These are phyloP conservation scores for Orthosia incerta DNA, from an alignment of 2,888 invertebrate genomes.

Conservation along the genomic window DNA sequence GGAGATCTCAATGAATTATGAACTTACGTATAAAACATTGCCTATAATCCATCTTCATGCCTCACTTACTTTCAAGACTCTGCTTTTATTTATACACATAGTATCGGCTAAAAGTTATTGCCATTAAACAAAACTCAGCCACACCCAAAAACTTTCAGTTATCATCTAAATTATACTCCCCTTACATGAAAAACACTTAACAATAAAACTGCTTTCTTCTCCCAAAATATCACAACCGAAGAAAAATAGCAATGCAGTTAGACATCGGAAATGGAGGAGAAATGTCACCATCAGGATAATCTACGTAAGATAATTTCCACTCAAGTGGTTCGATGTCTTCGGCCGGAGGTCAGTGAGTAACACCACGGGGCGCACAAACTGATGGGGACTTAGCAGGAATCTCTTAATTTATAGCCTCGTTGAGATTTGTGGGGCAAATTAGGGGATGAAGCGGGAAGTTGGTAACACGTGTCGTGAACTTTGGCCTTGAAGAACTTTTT, in stretches of 20 bases:
- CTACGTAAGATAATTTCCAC: slow-evolving; percentile 86
- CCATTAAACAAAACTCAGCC: not conserved
- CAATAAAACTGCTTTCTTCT: slow-evolving; percentile 16
- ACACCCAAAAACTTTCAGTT: not conserved
- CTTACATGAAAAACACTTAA: slow-evolving; percentile 29
- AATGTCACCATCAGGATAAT: slow-evolving; percentile 82
- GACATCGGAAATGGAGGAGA: slow-evolving; percentile 73
- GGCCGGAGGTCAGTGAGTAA: slow-evolving; percentile 78
- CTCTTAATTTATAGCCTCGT: slow-evolving; percentile 89
- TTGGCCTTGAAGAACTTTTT: slow-evolving; percentile 9
- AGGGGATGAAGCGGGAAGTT: slow-evolving; percentile 45
- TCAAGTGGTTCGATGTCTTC: slow-evolving; percentile 84
- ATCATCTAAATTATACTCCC: slow-evolving; percentile 31
- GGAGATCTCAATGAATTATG: not conserved
- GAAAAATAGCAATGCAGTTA: slow-evolving; percentile 55
- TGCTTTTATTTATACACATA: not conserved
- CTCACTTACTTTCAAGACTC: not conserved
- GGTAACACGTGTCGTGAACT: not conserved
- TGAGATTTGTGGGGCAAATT: slow-evolving; percentile 71
- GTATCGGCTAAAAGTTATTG: not conserved
- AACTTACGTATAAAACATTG: not conserved
- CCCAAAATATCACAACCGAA: slow-evolving; percentile 11
- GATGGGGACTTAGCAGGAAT: slow-evolving; percentile 90
- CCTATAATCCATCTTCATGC: too few species aligned
- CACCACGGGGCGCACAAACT: slow-evolving; percentile 87